Percentiles rank a stretch among this genome's conserved stretches.
Conservation (phyloP, 2,888 invertebrate genomes). For the Lissocephala sabroskyi region DNA sequence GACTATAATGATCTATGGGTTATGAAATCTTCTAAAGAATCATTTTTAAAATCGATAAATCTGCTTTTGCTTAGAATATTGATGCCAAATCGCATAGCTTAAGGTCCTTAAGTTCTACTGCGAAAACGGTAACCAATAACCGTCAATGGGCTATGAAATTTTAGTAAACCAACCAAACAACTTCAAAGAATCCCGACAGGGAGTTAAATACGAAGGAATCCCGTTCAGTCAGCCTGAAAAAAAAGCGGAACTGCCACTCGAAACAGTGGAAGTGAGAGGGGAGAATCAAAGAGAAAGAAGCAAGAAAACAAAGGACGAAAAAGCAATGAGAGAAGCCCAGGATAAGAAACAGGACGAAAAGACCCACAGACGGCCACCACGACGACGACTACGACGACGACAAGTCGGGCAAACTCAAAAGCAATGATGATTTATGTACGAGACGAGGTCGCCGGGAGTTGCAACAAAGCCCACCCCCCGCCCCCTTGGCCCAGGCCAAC, state of each 20-base stretch:
- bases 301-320: slow-evolving; percentile 40
- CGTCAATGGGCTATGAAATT: slow-evolving; percentile 55
- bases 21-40: too few relatives aligned
- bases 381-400: slow-evolving; percentile 6
- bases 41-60: too few relatives aligned
- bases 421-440: slow-evolving; percentile 62
- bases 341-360: slow-evolving; percentile 13
- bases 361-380: slow-evolving; percentile 12
- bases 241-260: slow-evolving; percentile 48
- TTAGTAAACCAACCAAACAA: slow-evolving; percentile 29
- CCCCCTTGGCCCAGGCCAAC: too few relatives aligned
- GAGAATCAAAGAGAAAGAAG: slow-evolving; percentile 6
- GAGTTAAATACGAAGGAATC: neutral
- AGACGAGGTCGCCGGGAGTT: slow-evolving; percentile 39
- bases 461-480: slow-evolving; percentile 22
- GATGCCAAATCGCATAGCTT: too few relatives aligned
- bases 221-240: slow-evolving; percentile 14
- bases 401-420: slow-evolving; percentile 45
- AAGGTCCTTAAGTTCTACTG: too few relatives aligned
- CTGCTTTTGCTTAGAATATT: too few relatives aligned
- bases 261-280: slow-evolving; percentile 33
- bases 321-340: slow-evolving; percentile 28
- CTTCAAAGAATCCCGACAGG: slow-evolving; percentile 44
- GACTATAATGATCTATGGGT: too few relatives aligned
- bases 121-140: slow-evolving; percentile 35